Base-by-base conservation (phyloP, 2,888 invertebrate species). In the Pedicia rivosa region DNA sequence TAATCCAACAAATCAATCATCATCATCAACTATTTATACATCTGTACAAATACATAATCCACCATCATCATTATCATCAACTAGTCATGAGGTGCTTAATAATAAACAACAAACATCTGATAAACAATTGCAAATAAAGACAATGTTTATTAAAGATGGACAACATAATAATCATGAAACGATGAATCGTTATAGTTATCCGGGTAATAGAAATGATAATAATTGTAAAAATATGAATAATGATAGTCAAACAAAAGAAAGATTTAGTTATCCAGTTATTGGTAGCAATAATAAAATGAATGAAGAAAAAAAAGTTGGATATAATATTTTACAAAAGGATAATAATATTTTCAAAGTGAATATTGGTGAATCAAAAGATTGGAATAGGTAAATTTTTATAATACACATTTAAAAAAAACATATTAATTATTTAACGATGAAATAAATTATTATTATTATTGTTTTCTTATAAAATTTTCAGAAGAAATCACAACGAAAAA, bases 211-310 rank as follows among this genome's bases (percentile, higher is more conserved):
- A 42, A 29, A 22, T 22, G 29, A 29, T 13, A 19, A 28, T 20
- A 38, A 56, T 39, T 55, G 57, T 20, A 59, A 59, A 40, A 51
- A 57, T 8, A 59, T 59, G 41, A 59, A 59, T 36, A 44, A 43
- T 19, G 48, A 46, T 33, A 42, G 46, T 3, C 39, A 43, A 10
- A 46, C 51, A 3, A 60, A 59, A 40, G 61, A 61, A 36, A 35
- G 61, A 10, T 62, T 59, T 36, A 62, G 61, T 44, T 62, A 59
- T 42, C 61, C 61, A 6, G 59, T n/a, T n/a, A n/a, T n/a, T n/a
- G n/a, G n/a, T n/a, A n/a, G n/a, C n/a, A n/a, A n/a, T n/a, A n/a
- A n/a, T n/a, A n/a, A n/a, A n/a, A n/a, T n/a, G n/a, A n/a, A 24
- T 24, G 24, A 24, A 10, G 24, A 8, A 5, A 24, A 24, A 24